These are phyloP conservation scores for Bombus confusus DNA, from an alignment of 1,140 invertebrate species.

Conservation along the genomic window DNA sequence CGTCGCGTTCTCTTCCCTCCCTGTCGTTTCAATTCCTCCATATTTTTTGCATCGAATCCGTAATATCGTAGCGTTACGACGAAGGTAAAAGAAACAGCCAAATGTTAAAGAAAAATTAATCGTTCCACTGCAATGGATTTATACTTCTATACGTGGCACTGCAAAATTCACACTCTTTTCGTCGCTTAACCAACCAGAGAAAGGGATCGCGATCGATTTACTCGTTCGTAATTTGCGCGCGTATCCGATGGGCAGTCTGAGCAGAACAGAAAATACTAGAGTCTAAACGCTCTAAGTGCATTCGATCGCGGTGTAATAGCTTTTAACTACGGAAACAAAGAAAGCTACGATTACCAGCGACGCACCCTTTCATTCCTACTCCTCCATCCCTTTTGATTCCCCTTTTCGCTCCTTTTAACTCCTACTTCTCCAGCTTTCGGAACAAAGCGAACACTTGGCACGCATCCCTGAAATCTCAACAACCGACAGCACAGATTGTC, in stretches of 20 bases:
- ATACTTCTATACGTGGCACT: too few relatives aligned
- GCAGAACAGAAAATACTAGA: conserved; percentile 37
- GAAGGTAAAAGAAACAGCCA: neutral
- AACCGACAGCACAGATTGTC: conserved; percentile 37
- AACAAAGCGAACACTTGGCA: conserved; percentile 54
- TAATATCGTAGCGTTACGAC: neutral
- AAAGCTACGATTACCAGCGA: conserved; percentile 44
- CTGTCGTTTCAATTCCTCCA: neutral
- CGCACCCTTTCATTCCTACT: conserved; percentile 36
- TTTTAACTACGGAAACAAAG: conserved; percentile 57
- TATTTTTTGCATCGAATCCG: neutral
- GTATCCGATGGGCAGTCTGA: conserved; percentile 13
- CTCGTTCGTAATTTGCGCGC: conserved; percentile 36
- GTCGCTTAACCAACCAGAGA: neutral
- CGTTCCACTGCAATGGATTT: neutral
- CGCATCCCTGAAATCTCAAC: conserved; percentile 52
- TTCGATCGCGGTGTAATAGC: conserved; percentile 54
- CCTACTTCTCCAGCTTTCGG: conserved; percentile 22
- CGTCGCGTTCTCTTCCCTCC: neutral
- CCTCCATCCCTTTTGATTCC: conserved; percentile 20
- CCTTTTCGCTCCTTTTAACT: conserved; percentile 44
- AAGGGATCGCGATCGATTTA: conserved; percentile 39
- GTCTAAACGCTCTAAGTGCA: conserved; percentile 43
- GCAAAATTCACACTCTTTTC: too few relatives aligned
- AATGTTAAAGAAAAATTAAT: neutral